Evolutionary conservation across 1,140 invertebrate genomes (phyloP), one percentile per base, ranked within the genome.

Genomic region (Euura saliciscinereae): DNA sequence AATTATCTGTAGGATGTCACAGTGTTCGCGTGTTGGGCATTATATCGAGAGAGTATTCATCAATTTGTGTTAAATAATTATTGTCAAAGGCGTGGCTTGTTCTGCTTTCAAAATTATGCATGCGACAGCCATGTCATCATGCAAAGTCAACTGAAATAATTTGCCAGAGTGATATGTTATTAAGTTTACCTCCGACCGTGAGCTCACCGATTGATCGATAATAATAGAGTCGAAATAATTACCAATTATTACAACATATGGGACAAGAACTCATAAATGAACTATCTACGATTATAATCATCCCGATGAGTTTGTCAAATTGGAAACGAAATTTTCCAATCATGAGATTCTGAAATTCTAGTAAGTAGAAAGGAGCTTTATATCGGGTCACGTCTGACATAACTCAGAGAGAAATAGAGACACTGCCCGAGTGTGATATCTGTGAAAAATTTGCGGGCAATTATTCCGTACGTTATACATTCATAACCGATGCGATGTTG

Each of bases 131-230:
- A n/a, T 59, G 51, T 59, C 51, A 59, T 59, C 13, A 59, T 59
- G 51, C 2, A 59, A 59, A 59, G 51, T n/a, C 8, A 59, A 59
- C 51, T n/a, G 51, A 59, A 59, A 8, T 59, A 59, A 59, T 59
- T 59, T n/a, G 51, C 13, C 3, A 59, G 51, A n/a, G 51, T 59
- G 51, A 59, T 59, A 6, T 59, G 51, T 59, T 59, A 59, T 59
- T 59, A 51, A 7, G 13, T 8, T 6, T n/a, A 59, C 13, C 10
- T n/a, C 51, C 51, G 28, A 28, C 28, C 28, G 51, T 59, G 13
- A 59, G 51, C 51, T 59, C 51, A 59, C 51, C 51, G 51, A 59
- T 59, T 59, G 4, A 59, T 59, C 51, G 51, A 59, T 59, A 59
- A 59, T 59, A 59, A n/a, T n/a, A 3, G 51, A n/a, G 3, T 59